Evolutionary conservation across 2,888 invertebrate genomes (phyloP).

Genomic region (Listrodromus nycthemerus): DNA sequence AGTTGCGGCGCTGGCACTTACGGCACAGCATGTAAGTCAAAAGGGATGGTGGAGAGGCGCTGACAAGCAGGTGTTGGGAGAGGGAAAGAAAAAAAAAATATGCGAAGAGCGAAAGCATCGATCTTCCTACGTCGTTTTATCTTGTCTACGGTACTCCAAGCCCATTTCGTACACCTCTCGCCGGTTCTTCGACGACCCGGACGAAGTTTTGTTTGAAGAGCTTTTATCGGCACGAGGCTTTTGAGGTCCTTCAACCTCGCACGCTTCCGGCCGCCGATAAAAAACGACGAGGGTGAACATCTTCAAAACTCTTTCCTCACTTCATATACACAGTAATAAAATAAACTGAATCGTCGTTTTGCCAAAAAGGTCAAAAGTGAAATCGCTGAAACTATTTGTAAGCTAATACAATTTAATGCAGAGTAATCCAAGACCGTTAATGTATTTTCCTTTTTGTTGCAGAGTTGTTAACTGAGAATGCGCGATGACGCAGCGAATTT

Average conservation of each 20-base stretch:
- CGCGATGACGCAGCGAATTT: constrained; percentile 84
- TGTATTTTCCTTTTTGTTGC: constrained; percentile 71
- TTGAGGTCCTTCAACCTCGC: constrained; percentile 40
- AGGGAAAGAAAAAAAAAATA: constrained; percentile 6
- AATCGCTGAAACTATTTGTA: not conserved
- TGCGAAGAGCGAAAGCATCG: constrained; percentile 22
- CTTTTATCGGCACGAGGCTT: constrained; percentile 64
- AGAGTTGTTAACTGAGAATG: constrained; percentile 83
- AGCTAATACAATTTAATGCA: not conserved
- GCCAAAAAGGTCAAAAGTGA: not conserved
- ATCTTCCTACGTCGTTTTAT: constrained; percentile 35
- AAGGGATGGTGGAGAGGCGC: not conserved
- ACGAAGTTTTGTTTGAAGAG: constrained; percentile 71
- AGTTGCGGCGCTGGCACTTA: not conserved
- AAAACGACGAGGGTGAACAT: constrained; percentile 27
- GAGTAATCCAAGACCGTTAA: not conserved
- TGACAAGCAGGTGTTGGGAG: constrained; percentile 9
- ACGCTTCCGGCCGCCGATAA: not conserved
- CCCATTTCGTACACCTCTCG: constrained; percentile 5
- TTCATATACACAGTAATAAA: not conserved
- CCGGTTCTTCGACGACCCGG: constrained; percentile 54
- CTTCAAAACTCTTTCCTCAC: not conserved
- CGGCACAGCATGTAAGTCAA: not conserved
- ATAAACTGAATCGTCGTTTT: not conserved
- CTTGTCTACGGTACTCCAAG: constrained; percentile 9